phyloP scores from a whole-genome alignment of 2,797 vertebrate species.

The Otolemur crassicaudatus region DNA sequence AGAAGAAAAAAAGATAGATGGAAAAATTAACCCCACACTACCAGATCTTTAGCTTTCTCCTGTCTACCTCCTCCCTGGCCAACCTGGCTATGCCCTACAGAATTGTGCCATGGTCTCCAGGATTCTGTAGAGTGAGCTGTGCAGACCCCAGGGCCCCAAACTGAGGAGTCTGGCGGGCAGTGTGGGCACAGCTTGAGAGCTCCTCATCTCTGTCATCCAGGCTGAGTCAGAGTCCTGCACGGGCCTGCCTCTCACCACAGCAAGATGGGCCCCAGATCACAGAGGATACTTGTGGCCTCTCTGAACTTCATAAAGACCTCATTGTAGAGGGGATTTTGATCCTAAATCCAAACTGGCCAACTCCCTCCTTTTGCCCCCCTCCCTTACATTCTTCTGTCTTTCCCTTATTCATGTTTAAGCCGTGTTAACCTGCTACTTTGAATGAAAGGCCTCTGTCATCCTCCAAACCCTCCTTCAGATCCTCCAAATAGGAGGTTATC shows the following conservation, averaged over 20 bases:
- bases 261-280: neutral
- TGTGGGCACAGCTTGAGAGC: neutral
- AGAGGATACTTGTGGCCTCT: neutral
- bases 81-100: neutral
- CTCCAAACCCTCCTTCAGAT: neutral
- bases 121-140: accelerated
- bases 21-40: neutral
- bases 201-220: neutral
- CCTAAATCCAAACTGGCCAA: slow-evolving; percentile 78
- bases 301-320: neutral
- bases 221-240: slow-evolving; percentile 25
- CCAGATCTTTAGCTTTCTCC: neutral
- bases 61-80: no score
- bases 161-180: neutral
- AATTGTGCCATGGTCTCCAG: neutral
- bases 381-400: neutral
- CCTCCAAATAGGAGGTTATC: slow-evolving; percentile 23
- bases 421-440: neutral
- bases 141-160: neutral
- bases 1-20: neutral
- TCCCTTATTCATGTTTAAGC: neutral
- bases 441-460: slow-evolving; percentile 41
- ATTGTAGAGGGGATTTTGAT: slow-evolving; percentile 58
- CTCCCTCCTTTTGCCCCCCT: neutral
- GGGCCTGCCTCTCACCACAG: slow-evolving; percentile 35